These are phyloP conservation scores for Palythoa grandis DNA, from an alignment of 92 coral and sea anemone genomes.

Conservation along the genomic window DNA sequence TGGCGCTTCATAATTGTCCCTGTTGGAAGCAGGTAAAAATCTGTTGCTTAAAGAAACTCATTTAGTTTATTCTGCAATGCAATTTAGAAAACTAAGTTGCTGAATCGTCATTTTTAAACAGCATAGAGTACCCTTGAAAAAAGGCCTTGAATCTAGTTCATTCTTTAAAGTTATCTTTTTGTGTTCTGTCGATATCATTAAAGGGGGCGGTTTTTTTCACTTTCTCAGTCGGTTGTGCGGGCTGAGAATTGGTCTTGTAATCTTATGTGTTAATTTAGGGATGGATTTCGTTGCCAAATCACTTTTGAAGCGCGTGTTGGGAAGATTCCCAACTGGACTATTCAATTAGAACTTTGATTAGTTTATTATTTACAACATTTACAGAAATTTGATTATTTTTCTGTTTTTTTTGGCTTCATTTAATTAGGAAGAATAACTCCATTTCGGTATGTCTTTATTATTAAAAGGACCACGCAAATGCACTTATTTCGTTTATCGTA, in stretches of 20 bases:
- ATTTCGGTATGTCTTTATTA: background rate
- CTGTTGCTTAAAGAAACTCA: background rate
- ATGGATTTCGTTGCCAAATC: background rate
- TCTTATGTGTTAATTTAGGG: background rate
- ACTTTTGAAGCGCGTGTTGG: background rate
- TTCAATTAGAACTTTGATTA: conserved; percentile 17
- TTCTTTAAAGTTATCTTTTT: background rate
- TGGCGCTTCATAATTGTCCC: background rate
- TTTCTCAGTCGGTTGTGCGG: background rate
- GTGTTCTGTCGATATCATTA: background rate
- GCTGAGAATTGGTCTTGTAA: background rate
- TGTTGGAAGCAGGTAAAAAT: background rate
- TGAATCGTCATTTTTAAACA: too few relatives aligned
- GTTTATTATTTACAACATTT: conserved; percentile 7
- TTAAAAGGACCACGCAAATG: background rate
- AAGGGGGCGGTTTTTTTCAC: background rate
- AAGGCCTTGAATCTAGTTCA: too few relatives aligned
- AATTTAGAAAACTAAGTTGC: background rate
- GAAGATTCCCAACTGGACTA: background rate
- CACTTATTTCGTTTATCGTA: background rate
- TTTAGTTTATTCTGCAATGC: background rate
- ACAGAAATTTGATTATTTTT: background rate
- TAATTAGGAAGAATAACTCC: background rate
- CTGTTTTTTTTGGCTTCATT: background rate
- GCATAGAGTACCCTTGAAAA: too few relatives aligned